Evolutionary conservation across 2,888 invertebrate genomes (phyloP).

Genomic region (Hanleya hanleyi): DNA sequence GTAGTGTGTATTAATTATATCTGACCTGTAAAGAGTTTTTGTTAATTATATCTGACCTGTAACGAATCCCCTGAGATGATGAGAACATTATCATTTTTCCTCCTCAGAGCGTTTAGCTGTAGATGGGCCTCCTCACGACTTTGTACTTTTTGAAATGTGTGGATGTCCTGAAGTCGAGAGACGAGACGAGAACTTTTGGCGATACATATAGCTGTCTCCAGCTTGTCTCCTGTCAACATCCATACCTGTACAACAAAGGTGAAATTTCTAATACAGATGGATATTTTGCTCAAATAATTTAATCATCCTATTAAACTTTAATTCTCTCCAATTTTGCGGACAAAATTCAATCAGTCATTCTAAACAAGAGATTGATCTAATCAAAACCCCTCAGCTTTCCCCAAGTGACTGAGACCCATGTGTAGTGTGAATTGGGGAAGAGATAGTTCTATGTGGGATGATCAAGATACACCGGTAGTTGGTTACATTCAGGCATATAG

Average conservation of each 20-base stretch:
- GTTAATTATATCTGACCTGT: too few relatives aligned
- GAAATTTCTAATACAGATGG: background rate
- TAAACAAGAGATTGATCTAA: too few relatives aligned
- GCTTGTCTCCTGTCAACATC: slow-evolving; percentile 84
- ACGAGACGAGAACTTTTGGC: slow-evolving; percentile 96
- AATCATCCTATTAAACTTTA: too few relatives aligned
- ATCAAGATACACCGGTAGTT: too few relatives aligned
- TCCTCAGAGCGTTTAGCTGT: slow-evolving; percentile 78
- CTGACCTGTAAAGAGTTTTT: slow-evolving; percentile 7
- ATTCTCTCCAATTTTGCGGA: too few relatives aligned
- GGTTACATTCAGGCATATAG: too few relatives aligned
- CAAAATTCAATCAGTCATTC: too few relatives aligned
- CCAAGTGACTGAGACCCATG: too few relatives aligned
- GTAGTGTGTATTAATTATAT: too few relatives aligned
- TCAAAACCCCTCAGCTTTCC: too few relatives aligned
- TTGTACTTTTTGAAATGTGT: slow-evolving; percentile 83
- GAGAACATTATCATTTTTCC: slow-evolving; percentile 79
- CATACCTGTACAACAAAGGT: slow-evolving; percentile 76
- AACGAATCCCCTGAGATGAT: slow-evolving; percentile 83
- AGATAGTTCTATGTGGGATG: too few relatives aligned
- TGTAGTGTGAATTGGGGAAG: too few relatives aligned
- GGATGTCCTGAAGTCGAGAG: slow-evolving; percentile 85
- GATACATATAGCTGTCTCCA: slow-evolving; percentile 98
- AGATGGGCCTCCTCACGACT: slow-evolving; percentile 80
- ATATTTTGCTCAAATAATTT: background rate